Percentiles rank a stretch among this genome's conserved stretches.
phyloP scores from a whole-genome alignment of 1,140 invertebrate genomes.

The Macrocentrus cingulum region DNA sequence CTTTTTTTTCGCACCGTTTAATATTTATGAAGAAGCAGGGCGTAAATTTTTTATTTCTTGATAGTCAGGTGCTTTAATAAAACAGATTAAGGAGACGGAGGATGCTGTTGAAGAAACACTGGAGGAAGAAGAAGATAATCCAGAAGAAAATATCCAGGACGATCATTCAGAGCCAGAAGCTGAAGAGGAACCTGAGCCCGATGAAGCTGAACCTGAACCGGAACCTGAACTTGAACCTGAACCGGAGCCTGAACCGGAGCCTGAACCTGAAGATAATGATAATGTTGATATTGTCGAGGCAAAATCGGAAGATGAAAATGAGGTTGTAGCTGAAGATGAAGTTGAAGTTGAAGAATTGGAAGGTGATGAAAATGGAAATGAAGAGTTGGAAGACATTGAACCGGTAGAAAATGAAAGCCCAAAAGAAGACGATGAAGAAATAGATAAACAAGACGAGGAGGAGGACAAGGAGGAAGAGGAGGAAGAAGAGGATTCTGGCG shows the following conservation, averaged over 20 bases:
- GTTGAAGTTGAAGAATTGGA: slow-evolving; percentile 5
- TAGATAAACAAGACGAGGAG: slow-evolving; percentile 31
- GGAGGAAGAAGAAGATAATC: slow-evolving; percentile 26
- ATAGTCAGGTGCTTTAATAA: slow-evolving; percentile 31
- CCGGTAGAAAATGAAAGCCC: slow-evolving; percentile 16
- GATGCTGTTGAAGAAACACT: slow-evolving; percentile 20
- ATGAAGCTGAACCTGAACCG: slow-evolving; percentile 29
- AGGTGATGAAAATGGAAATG: slow-evolving; percentile 13
- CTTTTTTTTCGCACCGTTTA: no score
- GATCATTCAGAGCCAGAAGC: slow-evolving; percentile 21
- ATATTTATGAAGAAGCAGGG: slow-evolving; percentile 20
- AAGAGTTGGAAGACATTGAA: slow-evolving; percentile 29
- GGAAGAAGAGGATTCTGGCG: slow-evolving; percentile 47
- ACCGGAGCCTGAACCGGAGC: slow-evolving; percentile 36
- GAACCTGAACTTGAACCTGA: slow-evolving; percentile 30
- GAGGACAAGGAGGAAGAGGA: slow-evolving; percentile 42
- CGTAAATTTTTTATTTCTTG: slow-evolving; percentile 25
- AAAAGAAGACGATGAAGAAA: slow-evolving; percentile 39
- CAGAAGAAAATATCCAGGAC: slow-evolving; percentile 30
- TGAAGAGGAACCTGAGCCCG: slow-evolving; percentile 13
- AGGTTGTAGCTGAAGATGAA: slow-evolving; percentile 28
- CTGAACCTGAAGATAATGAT: slow-evolving; percentile 50
- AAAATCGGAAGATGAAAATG: slow-evolving; percentile 46
- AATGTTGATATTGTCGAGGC: slow-evolving; percentile 31
- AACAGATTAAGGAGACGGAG: slow-evolving; percentile 34